phyloP scores from a whole-genome alignment of 2,113 vertebrate species.

The Neofelis nebulosa region DNA sequence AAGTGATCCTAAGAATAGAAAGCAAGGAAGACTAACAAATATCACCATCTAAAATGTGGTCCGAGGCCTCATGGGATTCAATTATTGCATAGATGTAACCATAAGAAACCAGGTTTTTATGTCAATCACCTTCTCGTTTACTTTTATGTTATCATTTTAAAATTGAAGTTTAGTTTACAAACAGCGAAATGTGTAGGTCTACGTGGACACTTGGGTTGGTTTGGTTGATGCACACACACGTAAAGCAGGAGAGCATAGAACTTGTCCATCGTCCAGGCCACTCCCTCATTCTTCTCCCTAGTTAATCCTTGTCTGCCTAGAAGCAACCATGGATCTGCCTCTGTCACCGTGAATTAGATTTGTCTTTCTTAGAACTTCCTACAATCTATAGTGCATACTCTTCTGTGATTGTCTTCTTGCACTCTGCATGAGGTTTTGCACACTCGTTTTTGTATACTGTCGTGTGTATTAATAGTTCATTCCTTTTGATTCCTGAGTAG shows the following conservation, averaged over 20 bases:
- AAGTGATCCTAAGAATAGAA: not conserved
- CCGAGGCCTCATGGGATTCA: not conserved
- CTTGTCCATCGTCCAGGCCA: not conserved
- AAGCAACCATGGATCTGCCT: not conserved
- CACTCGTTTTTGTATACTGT: not conserved
- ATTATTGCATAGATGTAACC: not conserved
- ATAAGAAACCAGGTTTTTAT: not conserved
- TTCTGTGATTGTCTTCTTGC: not conserved
- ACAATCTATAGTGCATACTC: fast-evolving
- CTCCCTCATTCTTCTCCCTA: not conserved
- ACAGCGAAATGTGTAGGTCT: not conserved
- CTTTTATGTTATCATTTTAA: not conserved
- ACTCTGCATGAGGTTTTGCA: fast-evolving
- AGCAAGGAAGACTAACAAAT: not conserved
- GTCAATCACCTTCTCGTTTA: not conserved
- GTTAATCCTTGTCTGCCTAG: not conserved
- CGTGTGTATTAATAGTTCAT: fast-evolving
- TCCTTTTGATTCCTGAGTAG: not conserved
- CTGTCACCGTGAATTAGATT: not conserved
- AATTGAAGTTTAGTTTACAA: not conserved
- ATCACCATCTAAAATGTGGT: not conserved
- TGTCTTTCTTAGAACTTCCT: not conserved
- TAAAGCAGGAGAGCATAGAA: not conserved
- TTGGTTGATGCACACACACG: fast-evolving
- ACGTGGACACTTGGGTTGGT: not conserved